Percentiles rank a stretch among this genome's conserved stretches.
These are phyloP conservation scores for Dendrolimus punctatus DNA, from an alignment of 1,140 invertebrate species.

Conservation along the genomic window DNA sequence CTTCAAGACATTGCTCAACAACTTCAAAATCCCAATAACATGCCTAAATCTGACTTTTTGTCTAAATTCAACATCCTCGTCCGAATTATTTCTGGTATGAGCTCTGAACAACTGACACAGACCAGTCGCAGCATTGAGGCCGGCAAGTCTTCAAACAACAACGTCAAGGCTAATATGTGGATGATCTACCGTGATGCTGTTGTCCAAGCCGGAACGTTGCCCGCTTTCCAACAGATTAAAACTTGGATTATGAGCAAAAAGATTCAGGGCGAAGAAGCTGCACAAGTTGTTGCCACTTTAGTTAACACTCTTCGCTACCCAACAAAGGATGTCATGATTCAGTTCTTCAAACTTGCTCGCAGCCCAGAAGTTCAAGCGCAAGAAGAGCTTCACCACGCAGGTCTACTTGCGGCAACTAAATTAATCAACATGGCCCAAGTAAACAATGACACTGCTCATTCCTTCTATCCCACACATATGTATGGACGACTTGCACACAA, in stretches of 20 bases:
- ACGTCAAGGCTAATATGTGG: slow-evolving; percentile 63
- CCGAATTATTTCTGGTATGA: slow-evolving; percentile 74
- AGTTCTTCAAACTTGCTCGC: slow-evolving; percentile 72
- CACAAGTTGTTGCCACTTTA: slow-evolving; percentile 68
- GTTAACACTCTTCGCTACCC: slow-evolving; percentile 72
- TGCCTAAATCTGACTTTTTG: slow-evolving; percentile 71
- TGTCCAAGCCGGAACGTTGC: slow-evolving; percentile 76
- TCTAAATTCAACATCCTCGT: slow-evolving; percentile 76
- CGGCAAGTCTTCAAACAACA: slow-evolving; percentile 46
- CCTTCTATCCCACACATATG: slow-evolving; percentile 75
- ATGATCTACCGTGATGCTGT: slow-evolving; percentile 76
- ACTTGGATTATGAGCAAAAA: slow-evolving; percentile 74
- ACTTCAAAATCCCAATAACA: slow-evolving; percentile 72
- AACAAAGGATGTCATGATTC: slow-evolving; percentile 74
- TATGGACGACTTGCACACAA: slow-evolving; percentile 72
- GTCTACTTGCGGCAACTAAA: slow-evolving; percentile 72
- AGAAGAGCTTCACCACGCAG: slow-evolving; percentile 61
- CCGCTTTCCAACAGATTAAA: slow-evolving; percentile 75
- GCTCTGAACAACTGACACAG: slow-evolving; percentile 69
- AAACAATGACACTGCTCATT: slow-evolving; percentile 70
- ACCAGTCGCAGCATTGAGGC: slow-evolving; percentile 60
- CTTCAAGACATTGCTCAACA: slow-evolving; percentile 72
- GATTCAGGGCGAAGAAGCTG: slow-evolving; percentile 71
- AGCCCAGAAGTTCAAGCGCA: slow-evolving; percentile 65
- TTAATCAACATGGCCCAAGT: slow-evolving; percentile 75